Evolutionary conservation across 37 sponge, comb jelly and placozoan species (phyloP), one percentile per base, ranked within the genome.

Genomic region (Theonella swinhoei): DNA sequence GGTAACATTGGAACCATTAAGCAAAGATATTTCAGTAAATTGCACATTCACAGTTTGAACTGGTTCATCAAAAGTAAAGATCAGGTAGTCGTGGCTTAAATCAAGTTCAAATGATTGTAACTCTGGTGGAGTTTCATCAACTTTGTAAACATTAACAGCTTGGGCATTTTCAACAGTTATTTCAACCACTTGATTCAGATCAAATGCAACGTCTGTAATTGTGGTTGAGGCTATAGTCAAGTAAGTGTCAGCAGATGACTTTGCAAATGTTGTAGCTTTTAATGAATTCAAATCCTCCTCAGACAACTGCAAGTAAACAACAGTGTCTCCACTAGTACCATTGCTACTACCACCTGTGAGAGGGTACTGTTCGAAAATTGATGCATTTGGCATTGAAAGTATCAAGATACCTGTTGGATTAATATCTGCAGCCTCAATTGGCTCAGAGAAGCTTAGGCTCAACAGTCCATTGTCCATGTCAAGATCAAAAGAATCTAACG

Each of bases 391-490:
- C 80, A 70, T 75, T 20, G 89, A 73, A 24, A 89, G 62, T 3
- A 96, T 35, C 4, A 90, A 83, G 23, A 96, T 84, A 34, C 59
- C 69, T 30, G 65, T 58, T 24, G 82, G 35, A 58, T 89, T 31
- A 3, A 96, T 61, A n/a, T 88, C 81, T 31, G 74, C 74, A 9
- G 76, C 88, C 22, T 40, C 43, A 25, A 96, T 75, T 37, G 97
- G 97, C 43, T 96, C 97, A 31, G 94, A 88, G 54, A 96, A 91
- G 38, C 36, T 40, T 34, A 96, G 43, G 3, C 81, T 88, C 31
- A 96, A 71, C 54, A 96, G 40, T 38, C 97, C 97, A 28, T 30
- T 64, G 81, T 96, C 74, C 94, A 96, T 88, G 43, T 96, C 90
- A 35, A 96, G 74, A 66, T 91, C 80, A 70, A 94, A 96, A 24